Evolutionary conservation across 53 echinoderm and acorn worm species (phyloP).

Genomic region (Holothuria leucospilota): DNA sequence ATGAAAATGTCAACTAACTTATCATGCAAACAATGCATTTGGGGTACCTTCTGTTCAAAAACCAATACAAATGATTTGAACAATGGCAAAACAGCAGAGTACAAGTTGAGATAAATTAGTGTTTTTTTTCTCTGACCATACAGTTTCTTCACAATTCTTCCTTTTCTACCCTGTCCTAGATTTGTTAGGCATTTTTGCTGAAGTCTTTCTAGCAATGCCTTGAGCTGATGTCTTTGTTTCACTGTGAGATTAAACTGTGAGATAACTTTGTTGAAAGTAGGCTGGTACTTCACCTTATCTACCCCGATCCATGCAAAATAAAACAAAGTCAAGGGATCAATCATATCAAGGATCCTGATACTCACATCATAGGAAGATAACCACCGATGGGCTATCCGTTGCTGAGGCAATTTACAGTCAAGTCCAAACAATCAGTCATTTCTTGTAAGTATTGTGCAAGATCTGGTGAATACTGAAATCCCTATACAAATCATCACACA

Average conservation of each 20-base stretch:
- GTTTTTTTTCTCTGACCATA: too few relatives aligned
- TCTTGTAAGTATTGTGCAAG: constrained; percentile 28
- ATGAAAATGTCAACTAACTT: constrained; percentile 51
- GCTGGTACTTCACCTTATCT: background rate
- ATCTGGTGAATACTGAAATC: constrained; percentile 50
- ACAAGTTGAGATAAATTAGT: constrained; percentile 40
- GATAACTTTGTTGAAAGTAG: background rate
- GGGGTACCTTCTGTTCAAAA: constrained; percentile 59
- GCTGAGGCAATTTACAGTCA: constrained; percentile 21
- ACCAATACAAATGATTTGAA: constrained; percentile 65
- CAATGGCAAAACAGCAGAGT: constrained; percentile 51
- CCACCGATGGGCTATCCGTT: constrained; percentile 30
- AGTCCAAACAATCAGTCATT: constrained; percentile 20
- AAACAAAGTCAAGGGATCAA: constrained; percentile 29
- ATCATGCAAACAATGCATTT: constrained; percentile 57
- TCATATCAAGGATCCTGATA: background rate
- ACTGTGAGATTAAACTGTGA: background rate
- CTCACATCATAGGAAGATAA: background rate
- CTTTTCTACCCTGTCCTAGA: constrained; percentile 33
- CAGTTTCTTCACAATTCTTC: constrained; percentile 44
- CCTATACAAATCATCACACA: constrained; percentile 24
- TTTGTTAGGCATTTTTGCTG: constrained; percentile 35
- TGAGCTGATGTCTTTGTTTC: background rate
- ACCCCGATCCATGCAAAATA: constrained; percentile 3
- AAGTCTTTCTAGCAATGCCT: background rate